These are phyloP conservation scores for Diadumene lineata DNA, from an alignment of 92 coral and sea anemone genomes.

Conservation along the genomic window DNA sequence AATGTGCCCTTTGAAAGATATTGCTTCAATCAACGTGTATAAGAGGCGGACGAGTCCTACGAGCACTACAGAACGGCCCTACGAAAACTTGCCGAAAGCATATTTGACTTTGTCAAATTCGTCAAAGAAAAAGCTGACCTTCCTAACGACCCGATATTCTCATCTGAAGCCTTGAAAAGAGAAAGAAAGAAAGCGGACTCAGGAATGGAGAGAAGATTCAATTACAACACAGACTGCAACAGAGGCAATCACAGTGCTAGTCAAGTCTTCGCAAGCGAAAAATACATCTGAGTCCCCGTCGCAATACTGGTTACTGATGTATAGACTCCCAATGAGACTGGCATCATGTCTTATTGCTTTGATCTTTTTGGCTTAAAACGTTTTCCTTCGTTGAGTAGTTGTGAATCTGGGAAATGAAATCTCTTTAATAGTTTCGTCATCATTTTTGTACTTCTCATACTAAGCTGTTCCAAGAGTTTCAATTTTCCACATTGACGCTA, in stretches of 20 bases:
- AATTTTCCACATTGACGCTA: too few relatives aligned
- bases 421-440: too few relatives aligned
- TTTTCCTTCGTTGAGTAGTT: too few relatives aligned
- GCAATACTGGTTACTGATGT: too few relatives aligned
- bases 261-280: constrained; percentile 29
- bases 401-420: too few relatives aligned
- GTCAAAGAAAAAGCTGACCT: constrained; percentile 59
- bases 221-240: neutral
- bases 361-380: too few relatives aligned
- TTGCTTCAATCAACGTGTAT: constrained; percentile 39
- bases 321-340: too few relatives aligned
- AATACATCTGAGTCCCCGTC: too few relatives aligned
- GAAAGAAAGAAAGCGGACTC: constrained; percentile 32
- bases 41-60: constrained; percentile 51
- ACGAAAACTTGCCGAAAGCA: constrained; percentile 45
- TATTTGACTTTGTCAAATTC: constrained; percentile 47
- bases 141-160: constrained; percentile 69
- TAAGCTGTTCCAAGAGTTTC: too few relatives aligned
- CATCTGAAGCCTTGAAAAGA: constrained; percentile 50
- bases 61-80: constrained; percentile 56
- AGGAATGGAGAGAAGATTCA: neutral
- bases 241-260: neutral
- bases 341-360: too few relatives aligned
- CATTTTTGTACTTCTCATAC: too few relatives aligned
- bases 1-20: constrained; percentile 55